Base-by-base conservation (phyloP, 2,113 vertebrate species). In the Syngnathus scovelli region DNA sequence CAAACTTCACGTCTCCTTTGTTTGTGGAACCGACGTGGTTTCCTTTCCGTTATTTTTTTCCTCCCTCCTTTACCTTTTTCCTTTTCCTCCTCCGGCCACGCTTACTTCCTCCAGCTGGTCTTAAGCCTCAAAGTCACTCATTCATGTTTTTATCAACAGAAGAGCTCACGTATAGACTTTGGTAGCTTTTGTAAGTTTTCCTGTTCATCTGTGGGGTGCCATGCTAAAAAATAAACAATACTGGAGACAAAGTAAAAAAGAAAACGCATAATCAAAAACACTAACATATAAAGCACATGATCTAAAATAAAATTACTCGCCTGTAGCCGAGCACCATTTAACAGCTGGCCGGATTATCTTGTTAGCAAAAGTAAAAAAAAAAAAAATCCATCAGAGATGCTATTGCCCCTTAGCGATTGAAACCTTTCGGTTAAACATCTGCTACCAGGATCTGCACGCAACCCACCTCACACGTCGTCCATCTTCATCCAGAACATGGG, bases 41-140 rank as follows among this genome's bases (percentile, higher is more conserved):
- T 78, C 75, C 69, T 77, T 82, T 83, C 67, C 54, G n/a, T 77
- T 46, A 75, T 83, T 74, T 46, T 46, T 13, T 44, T 46, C 69
- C 76, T 81, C 85, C 83, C 86, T 85, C 79, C 68, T 83, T 27
- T 48, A 19, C 36, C 58, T 66, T 71, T 75, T 86, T 88, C 85
- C 84, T 86, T 69, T 86, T 80, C 65, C 77, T 79, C 73, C 76
- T 82, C 79, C 56, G 56, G 56, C 68, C 77, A 58, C 18, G 49
- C 49, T 41, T 52, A 27, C 48, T 72, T 51, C 38, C 74, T 72
- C 64, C 85, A 84, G 86, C 81, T 88, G 83, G 19, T 75, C 55
- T 67, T 23, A 27, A 55, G 11, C 52, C 10, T 55, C 21, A 27
- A 10, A 12, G 21, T 49, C 27, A 13, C 9, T 27, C 63, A 19